Evolutionary conservation across 2,113 vertebrate species (phyloP).

Genomic region (Triplophysa siluroides): DNA sequence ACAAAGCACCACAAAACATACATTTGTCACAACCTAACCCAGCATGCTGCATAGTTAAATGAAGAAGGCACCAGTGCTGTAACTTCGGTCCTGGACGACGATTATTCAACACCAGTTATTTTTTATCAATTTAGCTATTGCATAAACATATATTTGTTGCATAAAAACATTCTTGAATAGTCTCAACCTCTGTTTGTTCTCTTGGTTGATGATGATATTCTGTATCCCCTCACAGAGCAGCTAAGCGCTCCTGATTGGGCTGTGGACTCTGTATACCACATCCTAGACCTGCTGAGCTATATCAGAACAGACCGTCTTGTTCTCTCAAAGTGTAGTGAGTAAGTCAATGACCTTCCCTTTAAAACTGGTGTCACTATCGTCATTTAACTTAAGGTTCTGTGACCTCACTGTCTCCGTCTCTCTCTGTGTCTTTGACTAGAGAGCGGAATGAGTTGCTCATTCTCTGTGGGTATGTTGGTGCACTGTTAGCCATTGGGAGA

Average conservation of each 20-base stretch:
- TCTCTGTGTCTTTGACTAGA: conserved; percentile 67
- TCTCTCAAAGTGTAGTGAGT: conserved; percentile 84
- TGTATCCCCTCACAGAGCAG: conserved; percentile 74
- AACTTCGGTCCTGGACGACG: too few relatives aligned
- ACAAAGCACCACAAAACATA: too few relatives aligned
- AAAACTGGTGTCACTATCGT: neutral
- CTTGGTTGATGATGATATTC: conserved; percentile 1
- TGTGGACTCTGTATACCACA: conserved; percentile 79
- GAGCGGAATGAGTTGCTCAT: conserved; percentile 91
- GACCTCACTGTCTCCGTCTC: conserved; percentile 27
- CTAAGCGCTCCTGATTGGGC: conserved; percentile 86
- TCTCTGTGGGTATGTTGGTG: conserved; percentile 88
- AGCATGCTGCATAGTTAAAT: too few relatives aligned
- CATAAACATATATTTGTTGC: too few relatives aligned
- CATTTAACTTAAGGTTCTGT: neutral
- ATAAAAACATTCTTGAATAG: neutral
- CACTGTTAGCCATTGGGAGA: conserved; percentile 87
- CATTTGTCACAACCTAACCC: too few relatives aligned
- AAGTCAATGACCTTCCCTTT: conserved; percentile 61
- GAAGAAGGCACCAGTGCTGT: too few relatives aligned
- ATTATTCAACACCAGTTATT: too few relatives aligned
- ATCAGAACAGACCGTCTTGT: conserved; percentile 88
- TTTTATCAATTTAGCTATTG: too few relatives aligned
- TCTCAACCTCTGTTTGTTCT: neutral
- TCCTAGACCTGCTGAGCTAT: conserved; percentile 92